phyloP scores from a whole-genome alignment of 2,113 vertebrate genomes.

The Rafetus swinhoei region DNA sequence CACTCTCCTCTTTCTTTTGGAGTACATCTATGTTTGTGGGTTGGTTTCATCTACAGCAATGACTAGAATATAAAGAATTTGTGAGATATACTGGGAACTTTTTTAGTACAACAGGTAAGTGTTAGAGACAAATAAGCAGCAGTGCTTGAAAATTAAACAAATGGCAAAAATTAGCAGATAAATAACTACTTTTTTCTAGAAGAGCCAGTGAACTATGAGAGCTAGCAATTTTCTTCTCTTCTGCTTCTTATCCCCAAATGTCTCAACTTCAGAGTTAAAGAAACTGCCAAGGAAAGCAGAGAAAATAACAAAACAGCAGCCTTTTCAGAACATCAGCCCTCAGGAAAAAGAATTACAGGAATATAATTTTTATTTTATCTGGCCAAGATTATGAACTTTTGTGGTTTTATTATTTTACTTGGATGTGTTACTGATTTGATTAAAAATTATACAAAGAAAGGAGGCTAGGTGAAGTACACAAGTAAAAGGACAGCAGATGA shows the following conservation, averaged over 20 bases:
- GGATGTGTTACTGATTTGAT: not conserved
- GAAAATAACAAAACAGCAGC: not conserved
- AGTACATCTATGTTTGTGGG: not conserved
- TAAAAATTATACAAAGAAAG: not conserved
- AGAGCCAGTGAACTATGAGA: not conserved
- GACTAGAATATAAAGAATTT: not conserved
- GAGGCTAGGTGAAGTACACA: not conserved
- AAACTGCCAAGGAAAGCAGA: not conserved
- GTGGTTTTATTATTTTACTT: not conserved
- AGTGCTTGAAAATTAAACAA: not conserved
- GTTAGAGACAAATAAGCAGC: not conserved
- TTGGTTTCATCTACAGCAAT: not conserved
- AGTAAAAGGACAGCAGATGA: not conserved
- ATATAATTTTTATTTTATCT: not conserved
- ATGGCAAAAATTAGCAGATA: not conserved
- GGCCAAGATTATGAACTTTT: not conserved
- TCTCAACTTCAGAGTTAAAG: not conserved
- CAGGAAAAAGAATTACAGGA: not conserved
- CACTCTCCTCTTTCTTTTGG: not conserved
- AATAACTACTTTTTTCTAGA: not conserved
- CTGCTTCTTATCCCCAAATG: not conserved
- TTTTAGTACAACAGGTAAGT: not conserved
- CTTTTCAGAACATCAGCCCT: not conserved
- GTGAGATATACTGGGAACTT: not conserved
- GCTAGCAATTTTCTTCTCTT: not conserved